Evolutionary conservation across 2,113 vertebrate genomes (phyloP).

Genomic region (Panthera uncia): DNA sequence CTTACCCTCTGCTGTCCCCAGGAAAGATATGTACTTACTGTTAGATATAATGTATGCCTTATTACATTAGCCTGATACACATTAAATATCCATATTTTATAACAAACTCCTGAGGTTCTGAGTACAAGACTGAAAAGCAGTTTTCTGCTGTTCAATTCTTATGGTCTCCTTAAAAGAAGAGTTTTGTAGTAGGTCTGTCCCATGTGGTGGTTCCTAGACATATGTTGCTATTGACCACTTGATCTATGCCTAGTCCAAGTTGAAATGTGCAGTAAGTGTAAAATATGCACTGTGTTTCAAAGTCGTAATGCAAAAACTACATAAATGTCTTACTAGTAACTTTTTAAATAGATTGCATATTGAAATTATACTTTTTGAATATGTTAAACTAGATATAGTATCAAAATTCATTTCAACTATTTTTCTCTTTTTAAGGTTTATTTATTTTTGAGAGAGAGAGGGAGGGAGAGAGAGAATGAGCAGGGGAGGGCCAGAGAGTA

Average conservation of each 20-base stretch:
- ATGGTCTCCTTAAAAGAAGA: background rate
- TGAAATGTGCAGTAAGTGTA: background rate
- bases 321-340: background rate
- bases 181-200: background rate
- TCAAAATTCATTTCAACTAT: background rate
- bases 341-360: background rate
- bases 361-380: background rate
- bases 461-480: background rate
- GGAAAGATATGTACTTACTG: background rate
- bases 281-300: background rate
- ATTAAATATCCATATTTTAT: background rate
- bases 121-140: background rate
- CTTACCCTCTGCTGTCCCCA: background rate
- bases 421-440: background rate
- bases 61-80: background rate
- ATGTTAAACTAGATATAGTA: background rate
- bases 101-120: background rate
- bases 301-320: background rate
- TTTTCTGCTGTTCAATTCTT: background rate
- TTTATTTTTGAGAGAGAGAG: background rate
- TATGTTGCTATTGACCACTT: background rate
- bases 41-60: background rate
- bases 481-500: background rate
- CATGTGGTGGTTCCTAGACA: background rate
- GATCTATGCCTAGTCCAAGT: background rate